phyloP scores from a whole-genome alignment of 2,888 invertebrate species.

The Eilema griseolum region DNA sequence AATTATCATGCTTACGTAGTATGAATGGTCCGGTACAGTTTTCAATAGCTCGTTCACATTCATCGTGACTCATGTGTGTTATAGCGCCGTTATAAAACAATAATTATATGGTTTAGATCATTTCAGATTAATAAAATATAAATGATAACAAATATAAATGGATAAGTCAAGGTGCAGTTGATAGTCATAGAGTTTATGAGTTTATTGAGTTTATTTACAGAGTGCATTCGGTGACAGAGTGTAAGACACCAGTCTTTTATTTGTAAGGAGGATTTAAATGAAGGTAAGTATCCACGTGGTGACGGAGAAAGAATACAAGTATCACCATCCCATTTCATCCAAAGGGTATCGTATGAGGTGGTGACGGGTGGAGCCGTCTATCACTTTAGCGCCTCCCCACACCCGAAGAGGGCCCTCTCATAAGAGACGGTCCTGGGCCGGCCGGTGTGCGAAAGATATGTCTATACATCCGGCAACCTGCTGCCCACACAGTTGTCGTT shows the following conservation, averaged over 20 bases:
- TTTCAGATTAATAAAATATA: not conserved
- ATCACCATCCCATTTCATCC: not conserved
- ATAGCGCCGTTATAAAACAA: not conserved
- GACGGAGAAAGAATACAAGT: no score
- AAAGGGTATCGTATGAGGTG: no score
- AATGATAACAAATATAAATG: not conserved
- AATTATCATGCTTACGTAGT: constrained; percentile 33
- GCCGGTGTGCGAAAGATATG: no score
- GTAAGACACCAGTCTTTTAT: not conserved
- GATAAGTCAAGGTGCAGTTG: constrained; percentile 4
- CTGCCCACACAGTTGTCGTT: no score
- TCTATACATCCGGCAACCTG: no score
- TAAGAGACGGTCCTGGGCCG: no score
- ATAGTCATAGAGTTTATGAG: not conserved
- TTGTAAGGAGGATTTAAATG: not conserved
- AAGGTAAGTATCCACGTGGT: not conserved
- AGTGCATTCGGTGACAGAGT: not conserved
- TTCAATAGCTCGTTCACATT: constrained; percentile 26
- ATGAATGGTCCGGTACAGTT: constrained; percentile 24
- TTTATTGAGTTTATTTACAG: not conserved
- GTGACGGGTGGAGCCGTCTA: no score
- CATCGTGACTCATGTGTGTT: constrained; percentile 23
- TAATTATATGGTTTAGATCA: not conserved
- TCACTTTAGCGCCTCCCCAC: no score
- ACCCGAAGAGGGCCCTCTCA: no score